These are phyloP conservation scores for Diplosoma virens DNA, from an alignment of 23 tunicate genomes.

Conservation along the genomic window DNA sequence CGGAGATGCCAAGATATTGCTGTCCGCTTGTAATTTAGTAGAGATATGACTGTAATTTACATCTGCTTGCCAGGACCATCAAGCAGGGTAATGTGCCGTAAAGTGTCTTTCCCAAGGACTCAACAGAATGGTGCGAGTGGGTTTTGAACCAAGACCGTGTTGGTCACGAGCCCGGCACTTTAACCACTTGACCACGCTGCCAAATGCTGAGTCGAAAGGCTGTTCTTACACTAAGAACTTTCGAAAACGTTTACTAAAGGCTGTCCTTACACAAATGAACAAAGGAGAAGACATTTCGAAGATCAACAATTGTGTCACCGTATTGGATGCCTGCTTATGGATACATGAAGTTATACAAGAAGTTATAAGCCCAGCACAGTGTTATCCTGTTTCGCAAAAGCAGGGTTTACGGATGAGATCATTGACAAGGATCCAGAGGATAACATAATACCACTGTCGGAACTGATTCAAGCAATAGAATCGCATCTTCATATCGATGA, in stretches of 20 bases:
- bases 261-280: neutral
- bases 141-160: too few species aligned
- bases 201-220: too few species aligned
- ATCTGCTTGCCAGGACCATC: too few species aligned
- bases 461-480: slow-evolving; percentile 18
- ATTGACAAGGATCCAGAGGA: slow-evolving; percentile 8
- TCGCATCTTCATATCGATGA: neutral
- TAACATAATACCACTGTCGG: neutral
- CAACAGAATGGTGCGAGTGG: too few species aligned
- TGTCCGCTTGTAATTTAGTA: too few species aligned
- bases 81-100: too few species aligned
- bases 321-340: slow-evolving; percentile 14
- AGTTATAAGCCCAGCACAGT: slow-evolving; percentile 3
- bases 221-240: too few species aligned
- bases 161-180: too few species aligned
- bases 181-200: too few species aligned
- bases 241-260: slow-evolving; percentile 15
- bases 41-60: too few species aligned
- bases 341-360: neutral
- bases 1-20: too few species aligned
- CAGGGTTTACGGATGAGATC: slow-evolving; percentile 8
- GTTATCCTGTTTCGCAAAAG: slow-evolving; percentile 3
- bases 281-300: neutral
- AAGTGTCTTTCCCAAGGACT: too few species aligned
- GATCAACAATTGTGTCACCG: slow-evolving; percentile 7